Percentiles rank a stretch among this genome's conserved stretches.
These are phyloP conservation scores for Pomatostomus ruficeps DNA, from an alignment of 2,113 vertebrate species.

Conservation along the genomic window DNA sequence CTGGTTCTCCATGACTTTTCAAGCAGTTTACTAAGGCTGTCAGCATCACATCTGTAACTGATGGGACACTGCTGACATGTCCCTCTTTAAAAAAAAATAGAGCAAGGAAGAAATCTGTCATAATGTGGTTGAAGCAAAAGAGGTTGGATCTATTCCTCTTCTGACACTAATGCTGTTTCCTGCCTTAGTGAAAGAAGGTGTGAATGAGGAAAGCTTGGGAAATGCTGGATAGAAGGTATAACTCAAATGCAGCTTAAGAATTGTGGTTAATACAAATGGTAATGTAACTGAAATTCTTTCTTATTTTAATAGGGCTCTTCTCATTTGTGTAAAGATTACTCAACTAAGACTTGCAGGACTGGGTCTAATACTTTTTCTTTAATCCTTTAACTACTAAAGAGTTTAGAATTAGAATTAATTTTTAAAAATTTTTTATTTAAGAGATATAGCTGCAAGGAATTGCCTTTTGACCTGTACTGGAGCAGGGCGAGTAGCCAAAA, in stretches of 20 bases:
- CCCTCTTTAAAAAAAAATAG: neutral
- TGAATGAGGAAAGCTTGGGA: neutral
- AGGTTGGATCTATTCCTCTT: neutral
- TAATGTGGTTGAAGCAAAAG: neutral
- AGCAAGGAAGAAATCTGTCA: neutral
- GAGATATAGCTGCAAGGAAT: constrained; percentile 91
- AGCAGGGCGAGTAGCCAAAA: constrained; percentile 83
- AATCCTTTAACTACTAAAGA: neutral
- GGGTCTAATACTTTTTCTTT: neutral
- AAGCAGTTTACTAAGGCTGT: neutral
- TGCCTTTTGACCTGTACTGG: constrained; percentile 86
- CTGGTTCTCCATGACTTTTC: neutral
- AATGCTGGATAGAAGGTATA: neutral
- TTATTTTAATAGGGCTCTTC: neutral
- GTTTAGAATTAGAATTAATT: neutral
- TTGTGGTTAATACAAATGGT: neutral
- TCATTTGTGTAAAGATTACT: neutral
- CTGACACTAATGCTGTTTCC: neutral
- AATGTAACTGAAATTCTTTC: neutral
- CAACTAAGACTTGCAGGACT: neutral
- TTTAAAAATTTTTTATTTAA: neutral
- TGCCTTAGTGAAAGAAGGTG: neutral
- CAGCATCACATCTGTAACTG: neutral
- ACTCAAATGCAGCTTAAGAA: neutral
- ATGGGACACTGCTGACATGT: neutral